Conservation (phyloP, 2,888 invertebrate genomes). For the Tachina lurida region DNA sequence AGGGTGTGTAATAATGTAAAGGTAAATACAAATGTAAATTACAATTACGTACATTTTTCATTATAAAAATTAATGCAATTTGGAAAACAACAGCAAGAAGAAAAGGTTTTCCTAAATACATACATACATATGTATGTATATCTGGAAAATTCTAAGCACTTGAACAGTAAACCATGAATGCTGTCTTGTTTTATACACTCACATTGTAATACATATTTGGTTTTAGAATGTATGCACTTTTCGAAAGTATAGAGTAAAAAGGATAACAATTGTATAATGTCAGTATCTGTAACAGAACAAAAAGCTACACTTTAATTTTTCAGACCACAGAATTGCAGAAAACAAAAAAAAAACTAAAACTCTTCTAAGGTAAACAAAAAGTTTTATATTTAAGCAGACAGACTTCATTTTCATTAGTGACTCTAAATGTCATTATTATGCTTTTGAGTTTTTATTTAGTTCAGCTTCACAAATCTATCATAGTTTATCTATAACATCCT, state of each 20-base stretch:
- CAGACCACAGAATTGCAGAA: neutral
- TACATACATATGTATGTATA: too few relatives aligned
- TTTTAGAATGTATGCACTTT: too few relatives aligned
- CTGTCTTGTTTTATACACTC: too few relatives aligned
- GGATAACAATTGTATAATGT: constrained; percentile 7
- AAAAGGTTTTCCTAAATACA: too few relatives aligned
- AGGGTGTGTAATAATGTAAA: neutral
- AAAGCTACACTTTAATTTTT: constrained; percentile 23
- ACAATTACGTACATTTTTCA: neutral
- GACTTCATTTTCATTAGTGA: too few relatives aligned
- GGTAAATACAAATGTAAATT: neutral
- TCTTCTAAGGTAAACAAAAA: neutral
- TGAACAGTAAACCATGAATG: neutral
- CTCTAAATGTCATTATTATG: too few relatives aligned
- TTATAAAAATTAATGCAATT: constrained; percentile 40
- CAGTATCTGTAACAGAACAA: neutral
- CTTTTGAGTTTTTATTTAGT: too few relatives aligned
- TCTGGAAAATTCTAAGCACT: constrained; percentile 15
- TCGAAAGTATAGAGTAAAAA: too few relatives aligned
- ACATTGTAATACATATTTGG: too few relatives aligned
- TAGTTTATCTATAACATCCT: neutral
- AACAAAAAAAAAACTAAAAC: neutral
- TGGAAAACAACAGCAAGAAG: constrained; percentile 26
- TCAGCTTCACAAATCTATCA: too few relatives aligned
- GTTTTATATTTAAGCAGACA: neutral